Conservation (phyloP, 2,113 vertebrate genomes). For the Sporophila hypoxantha region DNA sequence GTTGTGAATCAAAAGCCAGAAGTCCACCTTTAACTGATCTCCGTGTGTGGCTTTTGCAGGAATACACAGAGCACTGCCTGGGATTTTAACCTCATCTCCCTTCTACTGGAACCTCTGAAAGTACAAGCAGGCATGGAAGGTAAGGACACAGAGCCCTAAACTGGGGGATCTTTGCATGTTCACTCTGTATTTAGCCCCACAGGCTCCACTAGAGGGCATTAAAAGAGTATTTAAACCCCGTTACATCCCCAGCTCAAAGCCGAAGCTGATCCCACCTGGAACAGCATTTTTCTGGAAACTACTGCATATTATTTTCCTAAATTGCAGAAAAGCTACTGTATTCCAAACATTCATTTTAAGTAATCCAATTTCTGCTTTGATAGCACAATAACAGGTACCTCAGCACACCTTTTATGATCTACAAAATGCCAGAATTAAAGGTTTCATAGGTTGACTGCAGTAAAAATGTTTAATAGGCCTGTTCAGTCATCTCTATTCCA, state of each 20-base stretch:
- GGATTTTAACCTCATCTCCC: neutral
- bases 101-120: neutral
- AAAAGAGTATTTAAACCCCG: neutral
- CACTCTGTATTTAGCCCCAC: neutral
- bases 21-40: neutral
- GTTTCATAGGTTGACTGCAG: neutral
- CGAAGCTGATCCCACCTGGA: neutral
- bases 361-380: neutral
- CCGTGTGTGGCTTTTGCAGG: neutral
- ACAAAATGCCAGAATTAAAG: neutral
- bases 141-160: neutral
- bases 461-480: neutral
- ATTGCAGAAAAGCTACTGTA: neutral
- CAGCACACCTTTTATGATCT: neutral
- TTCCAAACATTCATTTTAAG: neutral
- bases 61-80: neutral
- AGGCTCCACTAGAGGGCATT: conserved; percentile 60
- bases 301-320: neutral
- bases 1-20: neutral
- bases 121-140: neutral
- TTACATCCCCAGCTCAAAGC: neutral
- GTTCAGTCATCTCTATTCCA: neutral
- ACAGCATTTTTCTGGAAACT: conserved; percentile 3
- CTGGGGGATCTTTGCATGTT: neutral
- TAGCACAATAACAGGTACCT: neutral